Evolutionary conservation across 2,888 invertebrate species (phyloP).

Genomic region (Adelphocoris suturalis): DNA sequence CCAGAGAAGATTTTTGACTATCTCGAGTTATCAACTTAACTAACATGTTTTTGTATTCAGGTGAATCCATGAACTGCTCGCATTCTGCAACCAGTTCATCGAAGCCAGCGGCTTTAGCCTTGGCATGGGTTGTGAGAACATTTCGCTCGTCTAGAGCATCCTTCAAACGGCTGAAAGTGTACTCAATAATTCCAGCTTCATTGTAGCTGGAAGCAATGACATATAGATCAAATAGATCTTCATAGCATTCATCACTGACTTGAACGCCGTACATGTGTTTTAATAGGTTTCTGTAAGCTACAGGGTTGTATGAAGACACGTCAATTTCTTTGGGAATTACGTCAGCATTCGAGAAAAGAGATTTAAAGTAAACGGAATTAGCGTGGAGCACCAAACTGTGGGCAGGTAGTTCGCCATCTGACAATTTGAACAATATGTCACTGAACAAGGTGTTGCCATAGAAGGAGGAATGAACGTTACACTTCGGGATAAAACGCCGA

Average conservation of each 20-base stretch:
- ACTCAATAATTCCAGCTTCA: not conserved
- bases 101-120: constrained; percentile 8
- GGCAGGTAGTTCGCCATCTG: constrained; percentile 20
- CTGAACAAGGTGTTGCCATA: constrained; percentile 13
- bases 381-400: constrained; percentile 34
- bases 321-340: not conserved
- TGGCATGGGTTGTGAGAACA: not conserved
- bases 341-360: not conserved
- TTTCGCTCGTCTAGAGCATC: not conserved
- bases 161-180: not conserved
- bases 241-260: not conserved
- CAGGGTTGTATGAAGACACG: constrained; percentile 33
- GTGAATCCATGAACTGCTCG: not conserved
- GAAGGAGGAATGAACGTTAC: not conserved
- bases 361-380: constrained; percentile 18
- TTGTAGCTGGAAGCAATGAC: not conserved
- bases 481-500: not conserved
- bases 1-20: not conserved
- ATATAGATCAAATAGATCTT: constrained; percentile 19
- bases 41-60: not conserved
- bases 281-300: not conserved
- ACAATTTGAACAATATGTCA: constrained; percentile 21
- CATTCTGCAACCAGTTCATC: not conserved
- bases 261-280: constrained; percentile 18
- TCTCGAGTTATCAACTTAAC: not conserved